These are phyloP conservation scores for Rhyacophila evoluta DNA, from an alignment of 2,888 invertebrate genomes.

Conservation along the genomic window DNA sequence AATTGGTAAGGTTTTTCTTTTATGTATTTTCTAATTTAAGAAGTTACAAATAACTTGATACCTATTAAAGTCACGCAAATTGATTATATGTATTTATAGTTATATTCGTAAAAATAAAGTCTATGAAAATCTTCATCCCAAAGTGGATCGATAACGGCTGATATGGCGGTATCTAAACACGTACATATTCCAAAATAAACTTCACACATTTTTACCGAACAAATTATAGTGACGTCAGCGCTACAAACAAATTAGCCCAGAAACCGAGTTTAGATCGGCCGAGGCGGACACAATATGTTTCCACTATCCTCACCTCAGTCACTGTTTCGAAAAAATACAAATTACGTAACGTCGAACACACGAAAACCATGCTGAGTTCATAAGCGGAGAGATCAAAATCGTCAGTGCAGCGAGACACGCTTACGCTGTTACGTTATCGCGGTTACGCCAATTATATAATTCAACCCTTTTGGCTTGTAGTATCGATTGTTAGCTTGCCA, in stretches of 20 bases:
- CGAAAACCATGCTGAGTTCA: not conserved
- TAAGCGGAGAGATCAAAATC: slow-evolving; percentile 27
- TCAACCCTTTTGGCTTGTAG: slow-evolving; percentile 39
- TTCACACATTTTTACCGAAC: not conserved
- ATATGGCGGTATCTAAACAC: not conserved
- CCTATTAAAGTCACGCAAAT: too few relatives aligned
- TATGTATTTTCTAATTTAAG: too few relatives aligned
- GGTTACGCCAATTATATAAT: slow-evolving; percentile 41
- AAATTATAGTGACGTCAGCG: slow-evolving; percentile 22
- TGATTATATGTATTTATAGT: too few relatives aligned
- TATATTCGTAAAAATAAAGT: not conserved
- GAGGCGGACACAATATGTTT: slow-evolving; percentile 21
- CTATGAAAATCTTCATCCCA: not conserved
- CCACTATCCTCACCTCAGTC: not conserved
- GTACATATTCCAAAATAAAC: not conserved
- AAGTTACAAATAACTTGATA: too few relatives aligned
- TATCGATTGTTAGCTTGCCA: slow-evolving; percentile 38
- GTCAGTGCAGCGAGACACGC: not conserved
- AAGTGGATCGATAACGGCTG: not conserved
- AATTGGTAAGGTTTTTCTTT: too few relatives aligned
- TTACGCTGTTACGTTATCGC: slow-evolving; percentile 18
- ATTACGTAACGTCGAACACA: not conserved
- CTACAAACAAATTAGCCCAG: slow-evolving; percentile 26
- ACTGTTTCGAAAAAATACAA: not conserved
- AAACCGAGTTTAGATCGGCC: slow-evolving; percentile 26